Evolutionary conservation across 2,888 invertebrate species (phyloP), one percentile per base, ranked within the genome.

Genomic region (Megaustenia siamemsis): DNA sequence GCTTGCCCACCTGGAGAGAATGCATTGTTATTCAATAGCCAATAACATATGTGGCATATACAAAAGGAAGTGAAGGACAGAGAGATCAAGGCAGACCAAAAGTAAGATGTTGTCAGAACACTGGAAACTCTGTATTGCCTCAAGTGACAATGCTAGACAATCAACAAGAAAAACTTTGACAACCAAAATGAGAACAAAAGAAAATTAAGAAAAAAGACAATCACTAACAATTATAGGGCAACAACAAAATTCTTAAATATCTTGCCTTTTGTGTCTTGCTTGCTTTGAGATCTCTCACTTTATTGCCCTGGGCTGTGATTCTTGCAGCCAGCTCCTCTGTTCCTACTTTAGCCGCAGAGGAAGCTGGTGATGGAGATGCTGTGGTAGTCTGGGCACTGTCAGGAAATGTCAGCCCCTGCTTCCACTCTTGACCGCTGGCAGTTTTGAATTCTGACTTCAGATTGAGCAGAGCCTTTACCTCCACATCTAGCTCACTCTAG

Each of bases 381-480:
- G 85, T 45, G 43, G 28, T 78, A 32, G 32, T 53, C 56, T 40
- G 32, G 21, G 73, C 32, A 49, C 32, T 32, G 32, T 45, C 49
- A 49, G 86, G 60, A 21, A 87, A 86, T 49, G 86, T 80, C 69
- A 86, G 56, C 38, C 85, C 88, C 38, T 95, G 95, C 89, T 95
- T 95, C 96, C 96, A 96, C 83, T 96, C 96, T 89, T 94, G 91
- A 0, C 96, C 96, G 24, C 96, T 96, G n/a, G 94, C 92, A 21
- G 95, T 94, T 93, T 97, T 97, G 94, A 96, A 98, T 86, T 97
- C 96, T 0, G 95, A 95, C 94, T 98, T 98, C 1, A 97, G 93
- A 12, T 95, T 95, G 28, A 97, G 92, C 0, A 97, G 93, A 63
- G 89, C 90, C 89, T 95, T 95, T 1, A 96, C 95, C 88, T 95